A percentile compares a stretch with the other conserved stretches of the same genome.
phyloP scores from a whole-genome alignment of 2,113 vertebrate genomes.

The Phaethon lepturus region DNA sequence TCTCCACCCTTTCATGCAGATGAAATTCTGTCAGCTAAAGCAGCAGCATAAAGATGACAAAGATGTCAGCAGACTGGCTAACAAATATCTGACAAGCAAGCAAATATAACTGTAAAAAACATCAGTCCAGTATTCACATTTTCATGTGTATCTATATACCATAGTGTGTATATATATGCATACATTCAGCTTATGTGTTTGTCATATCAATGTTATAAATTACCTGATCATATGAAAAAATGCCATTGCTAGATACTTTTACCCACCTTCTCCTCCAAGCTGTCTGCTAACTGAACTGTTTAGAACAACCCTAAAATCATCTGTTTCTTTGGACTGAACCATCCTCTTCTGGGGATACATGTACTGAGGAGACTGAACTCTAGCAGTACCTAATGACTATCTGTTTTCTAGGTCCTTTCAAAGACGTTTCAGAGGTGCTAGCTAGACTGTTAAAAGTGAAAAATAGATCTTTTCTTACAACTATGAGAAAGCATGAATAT shows the following conservation, averaged over 20 bases:
- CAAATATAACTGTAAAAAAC: constrained; percentile 25
- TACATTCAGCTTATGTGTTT: background rate
- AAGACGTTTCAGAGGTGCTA: background rate
- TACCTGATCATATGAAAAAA: background rate
- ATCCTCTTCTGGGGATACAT: background rate
- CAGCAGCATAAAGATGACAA: constrained; percentile 62
- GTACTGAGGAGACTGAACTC: background rate
- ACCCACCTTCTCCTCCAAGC: background rate
- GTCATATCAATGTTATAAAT: background rate
- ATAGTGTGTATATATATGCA: background rate
- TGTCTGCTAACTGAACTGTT: background rate
- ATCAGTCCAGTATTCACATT: background rate
- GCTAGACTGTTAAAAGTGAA: background rate
- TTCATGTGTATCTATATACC: background rate
- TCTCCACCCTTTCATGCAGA: constrained; percentile 80
- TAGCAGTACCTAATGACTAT: background rate
- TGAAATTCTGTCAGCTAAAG: constrained; percentile 77
- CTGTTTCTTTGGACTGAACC: background rate
- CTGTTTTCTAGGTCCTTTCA: background rate
- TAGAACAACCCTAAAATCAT: background rate
- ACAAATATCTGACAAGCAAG: constrained; percentile 67
- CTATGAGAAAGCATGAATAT: background rate
- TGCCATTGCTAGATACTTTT: background rate
- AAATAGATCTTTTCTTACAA: background rate
- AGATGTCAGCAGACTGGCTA: constrained; percentile 72